A percentile compares a stretch with the other conserved stretches of the same genome.
Evolutionary conservation across 1,140 invertebrate genomes (phyloP).

Genomic region (Proctacanthus coquilletti): DNA sequence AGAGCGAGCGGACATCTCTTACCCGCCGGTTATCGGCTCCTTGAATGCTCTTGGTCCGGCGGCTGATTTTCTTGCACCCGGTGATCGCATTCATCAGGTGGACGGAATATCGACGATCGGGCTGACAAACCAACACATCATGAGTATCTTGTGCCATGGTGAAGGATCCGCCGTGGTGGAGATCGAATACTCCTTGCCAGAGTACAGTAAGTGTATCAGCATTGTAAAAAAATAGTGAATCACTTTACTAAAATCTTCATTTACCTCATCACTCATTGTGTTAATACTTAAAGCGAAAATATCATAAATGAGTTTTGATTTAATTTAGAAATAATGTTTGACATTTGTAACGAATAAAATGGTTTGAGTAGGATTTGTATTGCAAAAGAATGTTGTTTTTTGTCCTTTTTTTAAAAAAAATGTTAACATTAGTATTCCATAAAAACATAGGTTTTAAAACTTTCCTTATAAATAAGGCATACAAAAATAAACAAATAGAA

Average conservation of each 20-base stretch:
- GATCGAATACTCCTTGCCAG: constrained; percentile 67
- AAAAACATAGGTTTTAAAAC: too few species aligned
- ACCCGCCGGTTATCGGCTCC: constrained; percentile 27
- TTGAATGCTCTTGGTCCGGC: constrained; percentile 27
- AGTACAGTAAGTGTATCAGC: constrained; percentile 58
- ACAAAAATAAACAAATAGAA: too few species aligned
- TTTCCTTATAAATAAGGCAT: too few species aligned
- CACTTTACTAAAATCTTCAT: constrained; percentile 6
- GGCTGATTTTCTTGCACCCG: constrained; percentile 42
- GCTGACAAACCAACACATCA: constrained; percentile 65
- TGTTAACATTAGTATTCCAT: too few species aligned
- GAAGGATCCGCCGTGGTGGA: constrained; percentile 56
- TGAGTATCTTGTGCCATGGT: constrained; percentile 57
- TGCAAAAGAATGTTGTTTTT: too few species aligned
- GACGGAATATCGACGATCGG: constrained; percentile 61
- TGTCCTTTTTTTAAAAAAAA: too few species aligned
- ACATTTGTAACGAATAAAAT: too few species aligned
- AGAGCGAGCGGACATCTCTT: constrained; percentile 29
- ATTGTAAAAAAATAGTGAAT: too few species aligned
- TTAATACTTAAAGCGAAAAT: neutral
- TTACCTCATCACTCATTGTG: neutral
- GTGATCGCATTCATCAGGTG: constrained; percentile 62
- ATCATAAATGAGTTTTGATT: neutral
- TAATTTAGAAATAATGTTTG: neutral
- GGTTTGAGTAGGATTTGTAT: too few species aligned